Conservation (phyloP, 1,140 invertebrate genomes). For the Drosophila kurseongensis region DNA sequence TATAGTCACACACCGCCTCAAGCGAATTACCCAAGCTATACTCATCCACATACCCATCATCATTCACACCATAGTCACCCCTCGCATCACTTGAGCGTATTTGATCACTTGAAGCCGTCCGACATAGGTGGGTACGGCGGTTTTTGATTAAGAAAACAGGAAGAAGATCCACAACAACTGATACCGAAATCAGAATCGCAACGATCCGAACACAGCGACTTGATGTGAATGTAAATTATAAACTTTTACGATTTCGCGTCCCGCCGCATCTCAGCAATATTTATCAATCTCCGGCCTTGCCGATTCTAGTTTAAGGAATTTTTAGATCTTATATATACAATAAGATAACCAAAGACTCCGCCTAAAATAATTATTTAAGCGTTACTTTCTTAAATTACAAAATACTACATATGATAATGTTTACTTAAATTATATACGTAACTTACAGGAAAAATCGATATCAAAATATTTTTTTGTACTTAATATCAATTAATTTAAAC, state of each 20-base stretch:
- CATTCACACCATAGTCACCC: constrained; percentile 56
- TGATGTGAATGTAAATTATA: constrained; percentile 19
- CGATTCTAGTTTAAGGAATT: constrained; percentile 54
- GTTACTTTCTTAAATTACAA: constrained; percentile 36
- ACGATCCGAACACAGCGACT: constrained; percentile 27
- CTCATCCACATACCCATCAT: constrained; percentile 44
- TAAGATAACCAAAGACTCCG: constrained; percentile 79
- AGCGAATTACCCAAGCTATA: constrained; percentile 55
- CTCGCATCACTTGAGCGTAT: constrained; percentile 75
- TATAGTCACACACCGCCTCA: constrained; percentile 56
- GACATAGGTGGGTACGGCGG: constrained; percentile 76
- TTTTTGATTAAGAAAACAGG: constrained; percentile 57
- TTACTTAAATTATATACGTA: constrained; percentile 33
- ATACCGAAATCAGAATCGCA: background rate
- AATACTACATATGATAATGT: constrained; percentile 25
- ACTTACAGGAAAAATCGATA: constrained; percentile 17
- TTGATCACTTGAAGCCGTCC: constrained; percentile 81
- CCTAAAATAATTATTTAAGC: constrained; percentile 64
- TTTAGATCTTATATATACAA: constrained; percentile 54
- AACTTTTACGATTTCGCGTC: constrained; percentile 5
- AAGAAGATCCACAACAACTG: background rate
- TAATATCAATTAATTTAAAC: constrained; percentile 15
- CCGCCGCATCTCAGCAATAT: constrained; percentile 49
- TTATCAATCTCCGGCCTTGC: constrained; percentile 72
- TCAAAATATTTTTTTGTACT: constrained; percentile 22